Base-by-base conservation (phyloP, 2,888 invertebrate species). In the Cheilosia grossa region DNA sequence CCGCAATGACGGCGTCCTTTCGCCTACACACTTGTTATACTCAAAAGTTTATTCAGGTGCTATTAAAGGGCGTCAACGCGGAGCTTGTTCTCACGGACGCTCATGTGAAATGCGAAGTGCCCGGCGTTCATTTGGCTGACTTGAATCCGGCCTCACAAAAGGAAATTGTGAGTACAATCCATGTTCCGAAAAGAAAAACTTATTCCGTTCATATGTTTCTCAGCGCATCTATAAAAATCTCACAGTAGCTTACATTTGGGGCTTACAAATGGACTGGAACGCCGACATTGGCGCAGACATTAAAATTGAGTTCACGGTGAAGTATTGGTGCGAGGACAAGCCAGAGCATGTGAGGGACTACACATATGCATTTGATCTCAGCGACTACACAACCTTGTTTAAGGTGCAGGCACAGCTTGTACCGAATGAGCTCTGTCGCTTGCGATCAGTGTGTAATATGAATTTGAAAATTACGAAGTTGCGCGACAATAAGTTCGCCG, bases 381-480 rank as follows among this genome's bases (percentile, higher is more conserved):
- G 93, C 21, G 96, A 97, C 91, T 97, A 97, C 89, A 95, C 95
- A 93, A 98, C 98, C 5, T 92, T 98, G 88, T 98, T 97, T 90
- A 95, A 95, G 82, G 94, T 98, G 78, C 94, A 92, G 59, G 91
- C 92, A 2, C 91, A 91, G 72, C 74, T 98, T 87, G 96, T 97
- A 90, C 96, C 97, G 0, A 94, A 94, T 30, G 98, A 98, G 90
- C 95, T 97, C 89, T 98, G 98, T 90, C 95, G 98, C 70, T 96
- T 97, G 51, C 97, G 97, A 82, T 96, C 96, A 86, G 96, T 98
- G 90, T 98, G 98, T 91, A 96, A 96, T 91, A 93, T 97, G 89
- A 95, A 95, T 90, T 92, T 97, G 77, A 95, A 94, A 87, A 95
- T 97, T 54, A 95, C 94, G 87, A 94, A 94, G 91, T 93, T 94